Percentiles rank a stretch among this genome's conserved stretches.
Conservation (phyloP, 2,888 invertebrate species). For the Orthosia gracilis region DNA sequence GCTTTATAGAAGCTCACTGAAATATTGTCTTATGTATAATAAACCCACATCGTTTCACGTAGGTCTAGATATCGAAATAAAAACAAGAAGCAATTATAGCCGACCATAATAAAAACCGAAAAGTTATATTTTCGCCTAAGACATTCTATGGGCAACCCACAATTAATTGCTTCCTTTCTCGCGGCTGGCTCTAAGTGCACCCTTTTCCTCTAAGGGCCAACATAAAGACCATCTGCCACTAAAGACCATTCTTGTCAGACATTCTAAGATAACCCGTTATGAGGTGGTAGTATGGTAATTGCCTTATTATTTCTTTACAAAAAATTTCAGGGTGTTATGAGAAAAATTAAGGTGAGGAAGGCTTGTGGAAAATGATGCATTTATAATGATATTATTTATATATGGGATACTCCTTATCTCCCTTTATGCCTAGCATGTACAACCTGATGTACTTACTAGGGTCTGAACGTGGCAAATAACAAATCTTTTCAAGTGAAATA, state of each 20-base stretch:
- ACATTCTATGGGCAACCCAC: conserved; percentile 8
- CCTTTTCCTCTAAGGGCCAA: conserved; percentile 30
- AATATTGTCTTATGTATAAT: too few relatives aligned
- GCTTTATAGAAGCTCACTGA: too few relatives aligned
- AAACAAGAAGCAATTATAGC: background rate
- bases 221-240: conserved; percentile 53
- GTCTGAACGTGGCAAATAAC: too few relatives aligned
- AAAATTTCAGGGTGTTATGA: too few relatives aligned
- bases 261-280: conserved; percentile 5
- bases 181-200: conserved; percentile 47
- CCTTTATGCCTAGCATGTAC: too few relatives aligned
- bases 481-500: too few relatives aligned
- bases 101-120: background rate
- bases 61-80: background rate
- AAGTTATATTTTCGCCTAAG: conserved; percentile 23
- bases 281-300: background rate
- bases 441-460: too few relatives aligned
- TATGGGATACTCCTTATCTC: too few relatives aligned
- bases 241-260: conserved; percentile 9
- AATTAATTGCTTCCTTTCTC: conserved; percentile 52
- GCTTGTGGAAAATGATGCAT: too few relatives aligned
- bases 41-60: too few relatives aligned
- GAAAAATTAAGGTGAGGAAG: too few relatives aligned
- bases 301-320: background rate
- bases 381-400: too few relatives aligned